Evolutionary conservation across 2,888 invertebrate genomes (phyloP).

Genomic region (Netelia melanura): DNA sequence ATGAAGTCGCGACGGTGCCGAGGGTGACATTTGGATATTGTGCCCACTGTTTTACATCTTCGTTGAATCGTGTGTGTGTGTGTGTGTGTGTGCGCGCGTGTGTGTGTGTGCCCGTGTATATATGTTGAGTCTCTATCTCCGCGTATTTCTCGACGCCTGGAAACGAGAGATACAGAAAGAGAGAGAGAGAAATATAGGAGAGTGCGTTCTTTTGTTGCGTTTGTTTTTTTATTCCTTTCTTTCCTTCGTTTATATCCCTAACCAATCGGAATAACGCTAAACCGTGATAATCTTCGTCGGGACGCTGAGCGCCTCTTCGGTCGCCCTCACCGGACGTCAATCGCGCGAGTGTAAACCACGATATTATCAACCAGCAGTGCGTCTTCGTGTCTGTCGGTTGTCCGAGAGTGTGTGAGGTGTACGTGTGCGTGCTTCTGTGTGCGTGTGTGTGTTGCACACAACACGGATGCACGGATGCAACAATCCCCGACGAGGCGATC

Average conservation of each 20-base stretch:
- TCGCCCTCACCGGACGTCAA: not conserved
- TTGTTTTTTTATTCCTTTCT: not conserved
- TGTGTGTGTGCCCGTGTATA: not conserved
- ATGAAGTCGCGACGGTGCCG: slow-evolving; percentile 63
- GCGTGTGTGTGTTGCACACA: not conserved
- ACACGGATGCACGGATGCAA: slow-evolving; percentile 45
- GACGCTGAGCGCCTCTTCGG: not conserved
- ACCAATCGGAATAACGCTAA: not conserved
- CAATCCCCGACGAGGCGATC: slow-evolving; percentile 14
- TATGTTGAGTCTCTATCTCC: not conserved
- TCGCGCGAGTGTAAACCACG: not conserved
- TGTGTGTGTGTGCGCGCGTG: not conserved
- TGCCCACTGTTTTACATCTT: slow-evolving; percentile 30
- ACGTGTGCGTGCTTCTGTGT: not conserved
- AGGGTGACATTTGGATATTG: slow-evolving; percentile 63
- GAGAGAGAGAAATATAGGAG: not conserved
- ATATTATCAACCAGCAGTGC: slow-evolving; percentile 2
- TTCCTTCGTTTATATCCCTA: not conserved
- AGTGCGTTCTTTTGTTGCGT: not conserved
- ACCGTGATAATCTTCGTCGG: not conserved
- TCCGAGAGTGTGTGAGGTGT: not conserved
- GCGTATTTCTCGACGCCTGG: slow-evolving; percentile 8
- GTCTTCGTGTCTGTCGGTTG: not conserved
- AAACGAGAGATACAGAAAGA: not conserved
- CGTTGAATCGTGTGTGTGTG: slow-evolving; percentile 21